Percentiles rank a stretch among this genome's conserved stretches.
phyloP scores from a whole-genome alignment of 2,113 vertebrate genomes.

The Callorhinus ursinus region DNA sequence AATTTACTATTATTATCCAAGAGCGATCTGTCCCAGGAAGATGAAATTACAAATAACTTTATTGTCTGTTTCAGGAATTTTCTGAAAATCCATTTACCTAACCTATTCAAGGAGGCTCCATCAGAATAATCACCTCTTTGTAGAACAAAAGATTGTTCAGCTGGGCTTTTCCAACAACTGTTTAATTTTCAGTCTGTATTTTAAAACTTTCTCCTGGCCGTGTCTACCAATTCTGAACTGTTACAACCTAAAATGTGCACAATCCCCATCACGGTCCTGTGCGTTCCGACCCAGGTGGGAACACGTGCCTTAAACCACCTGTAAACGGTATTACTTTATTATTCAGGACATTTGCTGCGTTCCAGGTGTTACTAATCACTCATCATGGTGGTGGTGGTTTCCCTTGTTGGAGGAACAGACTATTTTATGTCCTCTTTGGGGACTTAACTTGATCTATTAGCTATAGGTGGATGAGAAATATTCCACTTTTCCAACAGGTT shows the following conservation, averaged over 20 bases:
- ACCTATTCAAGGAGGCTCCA: background rate
- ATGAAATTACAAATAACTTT: background rate
- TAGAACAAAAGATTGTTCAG: background rate
- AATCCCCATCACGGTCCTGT: background rate
- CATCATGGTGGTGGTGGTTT: background rate
- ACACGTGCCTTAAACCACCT: background rate
- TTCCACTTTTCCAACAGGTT: background rate
- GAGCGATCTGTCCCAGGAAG: background rate
- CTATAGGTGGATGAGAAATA: background rate
- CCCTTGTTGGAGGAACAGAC: background rate
- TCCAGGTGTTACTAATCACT: background rate
- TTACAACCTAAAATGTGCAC: background rate
- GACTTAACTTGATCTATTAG: background rate
- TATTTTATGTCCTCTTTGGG: background rate
- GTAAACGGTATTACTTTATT: accelerated
- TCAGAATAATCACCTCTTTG: background rate
- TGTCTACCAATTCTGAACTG: background rate
- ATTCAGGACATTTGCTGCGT: background rate
- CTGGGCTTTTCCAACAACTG: background rate
- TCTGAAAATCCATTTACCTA: background rate
- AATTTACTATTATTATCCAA: slow-evolving; percentile 9
- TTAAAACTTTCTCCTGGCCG: background rate
- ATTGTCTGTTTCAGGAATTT: background rate
- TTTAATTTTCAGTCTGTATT: background rate
- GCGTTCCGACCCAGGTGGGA: too few species aligned